These are phyloP conservation scores for Tragelaphus imberbis DNA, from an alignment of 2,113 vertebrate genomes.

Conservation along the genomic window DNA sequence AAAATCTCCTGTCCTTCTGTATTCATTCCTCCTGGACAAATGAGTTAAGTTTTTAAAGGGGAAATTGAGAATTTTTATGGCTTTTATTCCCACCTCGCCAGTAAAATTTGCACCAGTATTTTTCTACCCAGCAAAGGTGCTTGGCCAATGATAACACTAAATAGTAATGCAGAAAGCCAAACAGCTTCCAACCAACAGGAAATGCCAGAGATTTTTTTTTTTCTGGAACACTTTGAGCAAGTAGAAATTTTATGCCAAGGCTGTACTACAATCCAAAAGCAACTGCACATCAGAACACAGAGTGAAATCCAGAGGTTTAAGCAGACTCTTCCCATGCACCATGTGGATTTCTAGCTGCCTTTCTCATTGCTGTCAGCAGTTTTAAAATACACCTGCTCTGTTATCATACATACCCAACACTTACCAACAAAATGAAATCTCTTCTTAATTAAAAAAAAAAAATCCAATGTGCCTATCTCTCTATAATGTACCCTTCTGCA, in stretches of 20 bases:
- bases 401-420: not conserved
- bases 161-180: constrained; percentile 86
- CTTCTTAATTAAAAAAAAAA: not conserved
- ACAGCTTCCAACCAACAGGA: constrained; percentile 83
- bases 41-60: constrained; percentile 85
- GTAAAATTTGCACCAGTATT: constrained; percentile 92
- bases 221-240: constrained; percentile 61
- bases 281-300: not conserved
- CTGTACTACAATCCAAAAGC: constrained; percentile 47
- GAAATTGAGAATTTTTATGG: constrained; percentile 93
- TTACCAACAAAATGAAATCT: not conserved
- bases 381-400: constrained; percentile 30
- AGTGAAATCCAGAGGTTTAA: constrained; percentile 12
- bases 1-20: constrained; percentile 80
- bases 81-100: constrained; percentile 88
- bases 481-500: not conserved
- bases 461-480: not conserved
- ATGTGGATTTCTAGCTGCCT: not conserved
- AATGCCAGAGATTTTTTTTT: constrained; percentile 84
- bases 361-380: not conserved
- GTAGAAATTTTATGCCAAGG: constrained; percentile 59
- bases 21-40: constrained; percentile 81
- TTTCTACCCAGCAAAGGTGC: constrained; percentile 84
- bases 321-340: not conserved
- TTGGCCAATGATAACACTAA: constrained; percentile 91